Evolutionary conservation across 92 coral and sea anemone species (phyloP).

Genomic region (Desmophyllum pertusum): DNA sequence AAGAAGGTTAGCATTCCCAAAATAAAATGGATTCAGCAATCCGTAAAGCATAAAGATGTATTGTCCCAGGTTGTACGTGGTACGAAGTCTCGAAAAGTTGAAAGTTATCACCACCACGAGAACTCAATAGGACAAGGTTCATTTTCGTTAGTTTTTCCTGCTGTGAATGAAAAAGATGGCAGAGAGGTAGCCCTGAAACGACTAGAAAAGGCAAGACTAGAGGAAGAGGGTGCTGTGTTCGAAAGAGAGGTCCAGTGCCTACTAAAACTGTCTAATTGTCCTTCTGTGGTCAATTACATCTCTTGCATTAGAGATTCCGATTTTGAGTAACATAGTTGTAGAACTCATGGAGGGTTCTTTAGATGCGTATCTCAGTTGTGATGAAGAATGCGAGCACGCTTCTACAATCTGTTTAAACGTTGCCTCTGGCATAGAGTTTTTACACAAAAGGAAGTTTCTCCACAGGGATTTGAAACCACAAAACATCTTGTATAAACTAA

Average conservation of each 20-base stretch:
- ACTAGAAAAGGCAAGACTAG: conserved; percentile 40
- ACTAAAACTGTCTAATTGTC: conserved; percentile 42
- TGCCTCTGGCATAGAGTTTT: conserved; percentile 31
- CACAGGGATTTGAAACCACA: conserved; percentile 68
- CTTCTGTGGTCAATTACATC: conserved; percentile 48
- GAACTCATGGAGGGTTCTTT: conserved; percentile 67
- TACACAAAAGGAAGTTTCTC: conserved; percentile 37
- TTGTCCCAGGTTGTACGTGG: conserved; percentile 42
- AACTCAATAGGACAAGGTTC: conserved; percentile 51
- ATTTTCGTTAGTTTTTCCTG: conserved; percentile 50
- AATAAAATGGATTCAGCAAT: conserved; percentile 46
- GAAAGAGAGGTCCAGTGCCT: conserved; percentile 50
- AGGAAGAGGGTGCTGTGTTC: not conserved
- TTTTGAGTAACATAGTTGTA: conserved; percentile 56
- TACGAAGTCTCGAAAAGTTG: conserved; percentile 13
- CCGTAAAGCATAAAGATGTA: conserved; percentile 18
- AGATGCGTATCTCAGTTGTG: conserved; percentile 29
- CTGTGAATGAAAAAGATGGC: conserved; percentile 59
- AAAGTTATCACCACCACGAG: conserved; percentile 27
- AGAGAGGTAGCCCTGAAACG: conserved; percentile 73
- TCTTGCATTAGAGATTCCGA: conserved; percentile 19
- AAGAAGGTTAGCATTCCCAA: conserved; percentile 14
- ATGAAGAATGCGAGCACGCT: not conserved
- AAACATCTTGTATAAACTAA: conserved; percentile 43
- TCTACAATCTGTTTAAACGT: conserved; percentile 34